Evolutionary conservation across 2,888 invertebrate genomes (phyloP).

Genomic region (Germaria angustata): DNA sequence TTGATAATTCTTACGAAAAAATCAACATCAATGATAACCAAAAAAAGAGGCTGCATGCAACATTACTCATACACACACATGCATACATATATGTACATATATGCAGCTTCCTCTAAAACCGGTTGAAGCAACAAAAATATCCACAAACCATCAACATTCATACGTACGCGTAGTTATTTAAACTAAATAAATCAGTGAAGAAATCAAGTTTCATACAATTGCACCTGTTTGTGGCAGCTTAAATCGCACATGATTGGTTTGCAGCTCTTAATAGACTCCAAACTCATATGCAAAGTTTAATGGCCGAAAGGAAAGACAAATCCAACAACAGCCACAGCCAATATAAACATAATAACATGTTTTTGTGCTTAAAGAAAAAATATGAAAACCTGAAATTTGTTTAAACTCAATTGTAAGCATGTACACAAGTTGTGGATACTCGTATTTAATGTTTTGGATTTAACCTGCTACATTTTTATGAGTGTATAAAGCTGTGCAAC

Average conservation of each 20-base stretch:
- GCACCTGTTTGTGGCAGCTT: slow-evolving; percentile 64
- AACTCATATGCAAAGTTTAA: slow-evolving; percentile 63
- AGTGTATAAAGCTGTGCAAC: not conserved
- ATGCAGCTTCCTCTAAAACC: slow-evolving; percentile 62
- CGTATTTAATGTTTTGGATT: slow-evolving; percentile 8
- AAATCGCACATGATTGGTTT: slow-evolving; percentile 53
- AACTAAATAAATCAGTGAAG: slow-evolving; percentile 64
- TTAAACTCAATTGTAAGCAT: not conserved
- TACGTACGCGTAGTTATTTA: not conserved
- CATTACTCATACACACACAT: not conserved
- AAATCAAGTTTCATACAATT: slow-evolving; percentile 61
- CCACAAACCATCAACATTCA: slow-evolving; percentile 1
- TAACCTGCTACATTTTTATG: slow-evolving; percentile 17
- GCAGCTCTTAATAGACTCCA: slow-evolving; percentile 32
- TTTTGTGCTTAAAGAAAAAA: slow-evolving; percentile 19
- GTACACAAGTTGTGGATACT: not conserved
- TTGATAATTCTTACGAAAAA: slow-evolving; percentile 53
- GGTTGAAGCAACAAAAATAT: slow-evolving; percentile 42
- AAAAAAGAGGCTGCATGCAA: slow-evolving; percentile 32
- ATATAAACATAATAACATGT: slow-evolving; percentile 53
- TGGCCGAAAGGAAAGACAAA: slow-evolving; percentile 62
- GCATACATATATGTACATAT: not conserved
- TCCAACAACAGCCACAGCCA: not conserved
- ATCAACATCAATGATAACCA: slow-evolving; percentile 1
- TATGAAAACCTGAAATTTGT: not conserved